Evolutionary conservation across 2,113 vertebrate genomes (phyloP).

Genomic region (Actenoides hombroni): DNA sequence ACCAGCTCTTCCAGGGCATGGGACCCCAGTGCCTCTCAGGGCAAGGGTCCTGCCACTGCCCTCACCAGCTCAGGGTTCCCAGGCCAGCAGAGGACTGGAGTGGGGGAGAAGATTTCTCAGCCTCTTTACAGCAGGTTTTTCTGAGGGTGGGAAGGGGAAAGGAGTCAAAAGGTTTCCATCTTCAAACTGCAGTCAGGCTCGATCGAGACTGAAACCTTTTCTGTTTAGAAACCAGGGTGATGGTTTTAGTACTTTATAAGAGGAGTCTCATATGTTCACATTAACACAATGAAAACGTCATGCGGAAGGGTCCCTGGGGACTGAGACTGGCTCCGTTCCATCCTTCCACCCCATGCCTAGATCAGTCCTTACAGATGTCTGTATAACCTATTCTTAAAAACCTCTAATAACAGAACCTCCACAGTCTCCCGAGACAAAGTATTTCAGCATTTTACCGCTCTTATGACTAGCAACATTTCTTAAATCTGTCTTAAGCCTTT

Average conservation of each 20-base stretch:
- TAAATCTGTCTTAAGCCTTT: neutral
- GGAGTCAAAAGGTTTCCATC: neutral
- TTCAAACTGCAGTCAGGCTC: neutral
- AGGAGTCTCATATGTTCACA: neutral
- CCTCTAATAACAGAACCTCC: neutral
- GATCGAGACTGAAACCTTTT: neutral
- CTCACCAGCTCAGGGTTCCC: neutral
- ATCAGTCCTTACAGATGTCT: neutral
- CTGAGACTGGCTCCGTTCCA: neutral
- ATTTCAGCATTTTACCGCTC: neutral
- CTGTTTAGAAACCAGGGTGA: neutral
- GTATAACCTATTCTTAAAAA: neutral
- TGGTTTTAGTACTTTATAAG: neutral
- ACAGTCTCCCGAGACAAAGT: neutral
- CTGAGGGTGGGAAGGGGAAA: neutral
- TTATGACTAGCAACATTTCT: neutral
- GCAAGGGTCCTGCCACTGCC: neutral
- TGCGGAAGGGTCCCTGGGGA: neutral
- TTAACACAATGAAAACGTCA: neutral
- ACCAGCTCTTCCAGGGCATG: accelerated
- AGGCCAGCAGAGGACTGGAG: neutral
- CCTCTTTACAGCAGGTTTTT: neutral
- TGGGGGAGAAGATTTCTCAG: neutral
- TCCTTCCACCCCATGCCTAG: neutral
- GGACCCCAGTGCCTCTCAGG: accelerated